Evolutionary conservation across 1,140 invertebrate species (phyloP).

Genomic region (Paraescarpia echinospica): DNA sequence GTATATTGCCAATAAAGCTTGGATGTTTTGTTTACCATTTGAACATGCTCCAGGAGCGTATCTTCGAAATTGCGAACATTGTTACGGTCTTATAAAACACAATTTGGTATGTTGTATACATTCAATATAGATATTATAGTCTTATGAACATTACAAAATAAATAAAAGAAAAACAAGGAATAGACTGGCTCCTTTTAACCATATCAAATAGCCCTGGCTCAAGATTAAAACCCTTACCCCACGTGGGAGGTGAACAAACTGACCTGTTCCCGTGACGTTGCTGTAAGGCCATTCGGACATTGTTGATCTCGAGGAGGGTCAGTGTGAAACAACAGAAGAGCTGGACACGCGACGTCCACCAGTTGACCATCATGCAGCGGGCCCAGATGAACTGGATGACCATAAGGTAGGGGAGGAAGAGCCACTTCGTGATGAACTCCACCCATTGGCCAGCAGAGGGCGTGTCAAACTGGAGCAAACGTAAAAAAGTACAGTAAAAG

Average conservation of each 20-base stretch:
- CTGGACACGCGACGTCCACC: neutral
- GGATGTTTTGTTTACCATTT: too few species aligned
- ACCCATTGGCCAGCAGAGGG: neutral
- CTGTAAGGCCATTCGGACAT: neutral
- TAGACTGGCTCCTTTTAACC: too few species aligned
- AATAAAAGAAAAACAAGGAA: too few species aligned
- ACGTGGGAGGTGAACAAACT: neutral
- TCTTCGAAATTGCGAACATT: too few species aligned
- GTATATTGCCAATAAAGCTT: too few species aligned
- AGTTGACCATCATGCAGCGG: neutral
- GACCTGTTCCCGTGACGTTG: neutral
- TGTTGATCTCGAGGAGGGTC: neutral
- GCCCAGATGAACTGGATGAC: neutral
- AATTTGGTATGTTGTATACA: too few species aligned
- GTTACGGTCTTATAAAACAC: too few species aligned
- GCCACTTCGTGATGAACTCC: neutral
- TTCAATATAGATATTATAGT: too few species aligned
- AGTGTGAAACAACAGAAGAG: neutral
- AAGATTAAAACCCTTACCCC: neutral
- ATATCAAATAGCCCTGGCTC: neutral
- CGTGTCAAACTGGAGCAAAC: neutral
- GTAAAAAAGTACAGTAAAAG: too few species aligned
- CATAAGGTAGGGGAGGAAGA: neutral
- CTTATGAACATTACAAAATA: too few species aligned
- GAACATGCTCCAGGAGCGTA: too few species aligned